Percentiles rank a stretch among this genome's conserved stretches.
Evolutionary conservation across 53 echinoderm and acorn worm genomes (phyloP).

Genomic region (Hippasteria phrygiana): DNA sequence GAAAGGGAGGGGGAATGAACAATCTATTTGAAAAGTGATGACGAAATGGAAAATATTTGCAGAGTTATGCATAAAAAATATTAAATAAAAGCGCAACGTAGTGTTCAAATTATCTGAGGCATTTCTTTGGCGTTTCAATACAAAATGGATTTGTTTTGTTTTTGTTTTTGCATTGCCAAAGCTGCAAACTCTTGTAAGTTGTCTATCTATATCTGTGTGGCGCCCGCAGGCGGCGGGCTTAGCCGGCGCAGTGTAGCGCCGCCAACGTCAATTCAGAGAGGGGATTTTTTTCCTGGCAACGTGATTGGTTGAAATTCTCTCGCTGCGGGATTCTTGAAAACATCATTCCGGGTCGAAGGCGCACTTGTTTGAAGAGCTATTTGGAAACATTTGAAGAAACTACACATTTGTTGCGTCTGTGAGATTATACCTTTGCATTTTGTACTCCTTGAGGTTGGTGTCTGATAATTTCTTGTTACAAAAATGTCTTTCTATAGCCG

Average conservation of each 20-base stretch:
- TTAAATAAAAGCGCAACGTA: no score
- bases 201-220: no score
- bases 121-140: no score
- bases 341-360: neutral
- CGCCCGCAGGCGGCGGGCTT: no score
- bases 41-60: no score
- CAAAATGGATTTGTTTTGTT: no score
- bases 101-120: no score
- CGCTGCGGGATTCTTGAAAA: constrained; percentile 53
- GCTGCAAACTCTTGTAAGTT: no score
- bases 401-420: neutral
- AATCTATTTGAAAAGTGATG: no score
- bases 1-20: no score
- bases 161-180: no score
- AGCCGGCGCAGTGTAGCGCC: constrained; percentile 7
- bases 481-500: neutral
- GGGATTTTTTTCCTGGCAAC: constrained; percentile 8
- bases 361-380: neutral
- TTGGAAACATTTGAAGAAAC: neutral
- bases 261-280: constrained; percentile 5
- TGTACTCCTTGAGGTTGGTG: neutral
- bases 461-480: neutral
- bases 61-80: no score
- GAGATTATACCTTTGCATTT: neutral
- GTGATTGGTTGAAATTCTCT: constrained; percentile 41